Evolutionary conservation across 2,888 invertebrate species (phyloP), one percentile per base, ranked within the genome.

Genomic region (Trichogramma dendrolimi): DNA sequence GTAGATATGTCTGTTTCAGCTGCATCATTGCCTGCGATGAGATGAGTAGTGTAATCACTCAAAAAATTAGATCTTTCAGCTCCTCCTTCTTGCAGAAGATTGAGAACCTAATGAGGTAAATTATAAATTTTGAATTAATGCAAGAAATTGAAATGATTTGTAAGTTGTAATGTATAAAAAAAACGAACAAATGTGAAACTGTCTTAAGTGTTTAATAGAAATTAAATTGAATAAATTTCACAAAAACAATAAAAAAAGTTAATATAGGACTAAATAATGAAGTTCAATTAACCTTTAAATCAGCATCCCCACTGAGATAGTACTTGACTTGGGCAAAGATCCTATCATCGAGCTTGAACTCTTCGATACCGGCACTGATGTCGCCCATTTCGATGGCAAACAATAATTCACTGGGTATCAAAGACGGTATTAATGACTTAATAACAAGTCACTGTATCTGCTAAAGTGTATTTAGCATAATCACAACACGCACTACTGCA

Each of bases 21-120:
- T 62, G 89, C 89, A 81, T 93, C 90, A 69, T 86, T 83, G 40
- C 92, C 95, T 71, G 94, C 93, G 75, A 97, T 91, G 72, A 94
- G 84, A 83, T 96, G 95, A 50, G 96, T 96, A 69, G 95, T 92
- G 81, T 90, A 91, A 81, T 95, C 94, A 66, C 92, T 90, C 71
- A 94, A 87, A 81, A 94, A 96, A 71, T 88, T 89, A 68, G 90
- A 89, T 69, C 88, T 87, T 78, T 94, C 93, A 38, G 92, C 96
- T 58, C 96, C 95, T 67, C 94, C 93, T 77, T 86, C 85, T 80
- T 89, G 90, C 64, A 96, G 83, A 71, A 93, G 81, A 72, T 85
- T 85, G 75, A 89, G 81, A 74, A 92, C 84, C 94, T 94, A 85
- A 84, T 51, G 44, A 59, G 43, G 11, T 41, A 5, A 39, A 6